Evolutionary conservation across 2,888 invertebrate genomes (phyloP).

Genomic region (Tachina lurida): DNA sequence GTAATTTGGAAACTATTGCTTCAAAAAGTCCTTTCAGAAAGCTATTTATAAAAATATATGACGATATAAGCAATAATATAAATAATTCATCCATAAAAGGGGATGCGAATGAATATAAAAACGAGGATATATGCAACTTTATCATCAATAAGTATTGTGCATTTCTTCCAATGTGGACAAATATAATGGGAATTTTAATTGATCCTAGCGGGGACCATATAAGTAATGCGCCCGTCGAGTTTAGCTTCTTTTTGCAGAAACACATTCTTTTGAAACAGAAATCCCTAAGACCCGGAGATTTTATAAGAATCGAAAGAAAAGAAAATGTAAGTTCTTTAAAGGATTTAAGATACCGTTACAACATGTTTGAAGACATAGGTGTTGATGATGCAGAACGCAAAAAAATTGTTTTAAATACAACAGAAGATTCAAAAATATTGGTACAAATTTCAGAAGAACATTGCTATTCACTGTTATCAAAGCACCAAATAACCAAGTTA

Average conservation of each 20-base stretch:
- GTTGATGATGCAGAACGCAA: background rate
- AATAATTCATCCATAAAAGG: background rate
- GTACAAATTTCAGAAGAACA: background rate
- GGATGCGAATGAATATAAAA: conserved; percentile 5
- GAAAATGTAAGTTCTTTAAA: conserved; percentile 24
- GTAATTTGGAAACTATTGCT: background rate
- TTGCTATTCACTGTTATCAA: background rate
- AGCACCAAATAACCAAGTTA: background rate
- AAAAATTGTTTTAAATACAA: no score
- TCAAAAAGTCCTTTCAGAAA: conserved; percentile 18
- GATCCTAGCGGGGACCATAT: conserved; percentile 13
- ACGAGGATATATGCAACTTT: conserved; percentile 24
- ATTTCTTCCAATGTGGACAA: conserved; percentile 38
- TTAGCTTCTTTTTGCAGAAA: conserved; percentile 19
- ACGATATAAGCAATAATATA: background rate
- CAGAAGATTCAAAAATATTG: no score
- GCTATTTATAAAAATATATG: conserved; percentile 4
- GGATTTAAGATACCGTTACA: conserved; percentile 11
- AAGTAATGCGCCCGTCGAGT: conserved; percentile 3
- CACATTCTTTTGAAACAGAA: background rate
- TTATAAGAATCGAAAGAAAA: no score
- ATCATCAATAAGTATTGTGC: conserved; percentile 43
- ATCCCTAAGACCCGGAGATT: no score
- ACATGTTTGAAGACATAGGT: conserved; percentile 23
- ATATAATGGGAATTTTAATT: conserved; percentile 24